Percentiles rank a stretch among this genome's conserved stretches.
Evolutionary conservation across 2,888 invertebrate species (phyloP).

Genomic region (Tineola bisselliella): DNA sequence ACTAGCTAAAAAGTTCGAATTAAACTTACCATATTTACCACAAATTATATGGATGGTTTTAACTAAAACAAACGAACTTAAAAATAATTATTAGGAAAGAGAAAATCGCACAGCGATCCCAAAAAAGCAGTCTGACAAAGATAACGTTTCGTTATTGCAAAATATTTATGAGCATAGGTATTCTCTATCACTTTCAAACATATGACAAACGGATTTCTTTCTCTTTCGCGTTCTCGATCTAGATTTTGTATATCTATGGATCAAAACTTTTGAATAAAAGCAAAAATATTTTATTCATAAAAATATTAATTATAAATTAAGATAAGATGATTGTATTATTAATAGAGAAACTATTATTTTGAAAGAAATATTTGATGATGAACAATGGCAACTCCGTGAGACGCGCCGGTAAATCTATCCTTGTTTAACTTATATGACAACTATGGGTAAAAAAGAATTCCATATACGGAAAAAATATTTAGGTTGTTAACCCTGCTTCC

Average conservation of each 20-base stretch:
- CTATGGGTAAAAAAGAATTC: conserved; percentile 17
- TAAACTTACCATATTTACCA: conserved; percentile 33
- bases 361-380: no score
- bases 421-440: conserved; percentile 17
- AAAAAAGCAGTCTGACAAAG: not conserved
- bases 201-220: no score
- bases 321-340: no score
- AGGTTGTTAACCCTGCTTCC: conserved; percentile 12
- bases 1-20: not conserved
- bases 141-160: not conserved
- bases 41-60: conserved; percentile 16
- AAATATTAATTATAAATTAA: no score
- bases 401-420: conserved; percentile 29
- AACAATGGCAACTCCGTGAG: not conserved
- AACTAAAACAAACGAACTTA: conserved; percentile 6
- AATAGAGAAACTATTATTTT: no score
- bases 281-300: no score
- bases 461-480: conserved; percentile 16
- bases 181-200: no score
- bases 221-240: no score
- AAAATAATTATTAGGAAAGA: conserved; percentile 4
- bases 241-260: no score
- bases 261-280: no score
- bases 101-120: conserved; percentile 4
- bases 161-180: not conserved